Evolutionary conservation across 2,113 vertebrate genomes (phyloP), one percentile per base, ranked within the genome.

Genomic region (Mixornis gularis): DNA sequence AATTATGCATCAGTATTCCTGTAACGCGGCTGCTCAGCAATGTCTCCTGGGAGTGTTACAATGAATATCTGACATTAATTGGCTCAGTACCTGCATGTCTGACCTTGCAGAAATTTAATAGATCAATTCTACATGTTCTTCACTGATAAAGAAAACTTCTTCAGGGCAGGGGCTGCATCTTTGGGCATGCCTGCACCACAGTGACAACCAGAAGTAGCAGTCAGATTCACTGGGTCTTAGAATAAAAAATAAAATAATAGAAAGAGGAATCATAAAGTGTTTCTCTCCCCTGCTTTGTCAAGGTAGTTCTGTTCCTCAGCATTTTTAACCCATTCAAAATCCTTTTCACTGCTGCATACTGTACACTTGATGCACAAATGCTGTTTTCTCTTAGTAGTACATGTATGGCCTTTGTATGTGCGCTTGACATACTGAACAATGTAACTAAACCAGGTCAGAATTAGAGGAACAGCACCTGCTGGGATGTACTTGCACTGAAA

Each of bases 11-110:
- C 97, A 95, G 93, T 97, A 97, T 97, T 97, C 97, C 85, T 94
- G 96, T 96, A 96, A 93, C 6, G 17, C 6, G 76, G 91, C 95
- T 90, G 94, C 95, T 95, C 92, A 85, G 93, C 79, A 85, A 56
- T 88, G 18, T 97, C 97, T 97, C 96, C 34, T 55, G 97, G 96
- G 97, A 97, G 66, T 12, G 78, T 94, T 94, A 93, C 97, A 95
- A 95, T 95, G 96, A 97, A 87, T 96, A 97, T 91, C 95, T 95
- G 94, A 82, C 96, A 93, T 97, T 97, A 98, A 98, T 97, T 97
- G 97, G 93, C 96, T 96, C 92, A 86, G 96, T 95, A 96, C 94
- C 94, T 95, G 88, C 80, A 71, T 73, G 43, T 91, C 95, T 97
- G 97, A 97, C 97, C 96, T 97, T 95, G 97, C 94, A 97, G 95